A percentile compares a stretch with the other conserved stretches of the same genome.
These are phyloP conservation scores for Diadophis punctatus DNA, from an alignment of 2,113 vertebrate genomes.

Conservation along the genomic window DNA sequence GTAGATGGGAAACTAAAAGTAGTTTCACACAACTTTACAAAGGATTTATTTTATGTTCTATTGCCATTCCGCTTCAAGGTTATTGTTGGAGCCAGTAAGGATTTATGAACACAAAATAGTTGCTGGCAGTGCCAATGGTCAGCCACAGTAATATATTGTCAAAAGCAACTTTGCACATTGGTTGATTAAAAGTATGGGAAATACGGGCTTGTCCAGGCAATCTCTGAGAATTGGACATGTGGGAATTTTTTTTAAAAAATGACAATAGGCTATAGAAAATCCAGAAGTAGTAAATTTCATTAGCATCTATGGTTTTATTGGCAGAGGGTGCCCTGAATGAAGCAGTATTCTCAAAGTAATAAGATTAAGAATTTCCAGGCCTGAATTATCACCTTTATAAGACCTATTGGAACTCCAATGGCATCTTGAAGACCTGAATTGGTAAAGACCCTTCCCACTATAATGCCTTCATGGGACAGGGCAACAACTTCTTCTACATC, in stretches of 20 bases:
- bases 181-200: slow-evolving; percentile 41
- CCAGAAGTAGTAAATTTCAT: slow-evolving; percentile 7
- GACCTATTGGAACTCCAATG: background rate
- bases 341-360: background rate
- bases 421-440: background rate
- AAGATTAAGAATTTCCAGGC: background rate
- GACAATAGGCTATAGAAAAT: slow-evolving; percentile 35
- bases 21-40: background rate
- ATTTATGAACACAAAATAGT: slow-evolving; percentile 40
- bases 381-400: background rate
- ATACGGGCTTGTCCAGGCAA: background rate
- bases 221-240: background rate
- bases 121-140: slow-evolving; percentile 43
- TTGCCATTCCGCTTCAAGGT: slow-evolving; percentile 34
- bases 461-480: background rate
- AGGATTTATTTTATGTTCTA: slow-evolving; percentile 28
- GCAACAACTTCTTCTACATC: background rate
- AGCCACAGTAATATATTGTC: slow-evolving; percentile 38
- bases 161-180: slow-evolving; percentile 44
- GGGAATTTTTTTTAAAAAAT: background rate
- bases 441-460: background rate
- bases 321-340: background rate
- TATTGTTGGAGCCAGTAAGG: slow-evolving; percentile 5
- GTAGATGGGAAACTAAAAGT: background rate
- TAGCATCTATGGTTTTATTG: background rate